Evolutionary conservation across 2,113 vertebrate species (phyloP).

Genomic region (Ochotona curzoniae): DNA sequence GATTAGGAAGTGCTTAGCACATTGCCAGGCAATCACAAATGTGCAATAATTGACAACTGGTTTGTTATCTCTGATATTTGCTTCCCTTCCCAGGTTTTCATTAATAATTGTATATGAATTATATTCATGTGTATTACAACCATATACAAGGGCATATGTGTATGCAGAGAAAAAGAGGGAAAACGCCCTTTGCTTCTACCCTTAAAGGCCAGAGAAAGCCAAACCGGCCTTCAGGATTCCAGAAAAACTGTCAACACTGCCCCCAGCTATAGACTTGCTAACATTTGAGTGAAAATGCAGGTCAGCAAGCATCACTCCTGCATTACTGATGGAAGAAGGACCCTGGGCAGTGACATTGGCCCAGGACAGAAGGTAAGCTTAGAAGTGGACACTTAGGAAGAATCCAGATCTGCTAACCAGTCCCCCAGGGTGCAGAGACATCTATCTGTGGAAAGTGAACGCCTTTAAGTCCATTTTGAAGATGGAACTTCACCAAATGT

Average conservation of each 20-base stretch:
- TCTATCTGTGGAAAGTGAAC: background rate
- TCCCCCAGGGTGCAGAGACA: background rate
- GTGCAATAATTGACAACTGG: background rate
- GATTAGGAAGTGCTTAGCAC: background rate
- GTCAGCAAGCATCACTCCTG: background rate
- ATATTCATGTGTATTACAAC: background rate
- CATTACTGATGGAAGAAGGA: background rate
- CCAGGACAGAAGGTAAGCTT: background rate
- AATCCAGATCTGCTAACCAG: background rate
- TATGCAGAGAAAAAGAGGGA: background rate
- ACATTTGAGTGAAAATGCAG: background rate
- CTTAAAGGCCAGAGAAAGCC: background rate
- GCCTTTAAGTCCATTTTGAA: background rate
- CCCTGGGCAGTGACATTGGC: background rate
- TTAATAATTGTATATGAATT: background rate
- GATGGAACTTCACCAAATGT: background rate
- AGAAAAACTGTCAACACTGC: background rate
- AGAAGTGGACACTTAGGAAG: background rate
- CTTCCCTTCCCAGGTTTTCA: slow-evolving; percentile 6
- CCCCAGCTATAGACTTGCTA: background rate
- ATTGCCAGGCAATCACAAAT: background rate
- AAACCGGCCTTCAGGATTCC: background rate
- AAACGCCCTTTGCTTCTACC: background rate
- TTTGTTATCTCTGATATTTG: background rate
- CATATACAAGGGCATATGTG: background rate